Percentiles rank a stretch among this genome's conserved stretches.
Evolutionary conservation across 2,797 vertebrate genomes (phyloP).

Genomic region (Phalloptychus januarius): DNA sequence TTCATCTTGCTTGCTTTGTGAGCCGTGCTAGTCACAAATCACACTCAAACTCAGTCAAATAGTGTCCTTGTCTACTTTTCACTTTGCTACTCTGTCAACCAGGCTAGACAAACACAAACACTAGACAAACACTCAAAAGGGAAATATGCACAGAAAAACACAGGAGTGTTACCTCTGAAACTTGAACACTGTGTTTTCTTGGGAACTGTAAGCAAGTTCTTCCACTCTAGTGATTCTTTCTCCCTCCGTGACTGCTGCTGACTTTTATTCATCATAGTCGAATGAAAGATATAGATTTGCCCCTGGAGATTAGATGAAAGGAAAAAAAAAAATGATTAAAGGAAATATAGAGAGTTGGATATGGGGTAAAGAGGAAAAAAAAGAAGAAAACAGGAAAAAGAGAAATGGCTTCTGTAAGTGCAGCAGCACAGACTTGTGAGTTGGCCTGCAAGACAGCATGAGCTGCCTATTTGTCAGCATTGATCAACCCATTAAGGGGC

Average conservation of each 20-base stretch:
- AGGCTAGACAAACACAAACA: constrained; percentile 34
- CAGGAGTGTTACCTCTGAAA: constrained; percentile 11
- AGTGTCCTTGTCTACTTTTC: constrained; percentile 52
- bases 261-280: constrained; percentile 76
- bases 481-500: constrained; percentile 85
- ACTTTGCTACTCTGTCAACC: constrained; percentile 51
- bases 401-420: constrained; percentile 69
- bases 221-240: constrained; percentile 57
- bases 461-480: constrained; percentile 86
- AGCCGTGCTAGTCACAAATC: constrained; percentile 50
- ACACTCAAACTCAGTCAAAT: constrained; percentile 41
- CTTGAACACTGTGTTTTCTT: constrained; percentile 32
- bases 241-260: constrained; percentile 49
- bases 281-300: constrained; percentile 77
- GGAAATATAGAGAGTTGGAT: constrained; percentile 43
- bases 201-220: constrained; percentile 63
- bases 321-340: constrained; percentile 61
- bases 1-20: constrained; percentile 35
- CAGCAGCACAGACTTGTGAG: constrained; percentile 70
- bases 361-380: constrained; percentile 48
- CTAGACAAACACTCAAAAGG: constrained; percentile 25
- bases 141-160: neutral
- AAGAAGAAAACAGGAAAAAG: constrained; percentile 56
- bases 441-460: constrained; percentile 78
- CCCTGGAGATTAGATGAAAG: constrained; percentile 64